A percentile compares a stretch with the other conserved stretches of the same genome.
phyloP scores from a whole-genome alignment of 2,113 vertebrate species.

The Sterrhoptilus dennistouni region DNA sequence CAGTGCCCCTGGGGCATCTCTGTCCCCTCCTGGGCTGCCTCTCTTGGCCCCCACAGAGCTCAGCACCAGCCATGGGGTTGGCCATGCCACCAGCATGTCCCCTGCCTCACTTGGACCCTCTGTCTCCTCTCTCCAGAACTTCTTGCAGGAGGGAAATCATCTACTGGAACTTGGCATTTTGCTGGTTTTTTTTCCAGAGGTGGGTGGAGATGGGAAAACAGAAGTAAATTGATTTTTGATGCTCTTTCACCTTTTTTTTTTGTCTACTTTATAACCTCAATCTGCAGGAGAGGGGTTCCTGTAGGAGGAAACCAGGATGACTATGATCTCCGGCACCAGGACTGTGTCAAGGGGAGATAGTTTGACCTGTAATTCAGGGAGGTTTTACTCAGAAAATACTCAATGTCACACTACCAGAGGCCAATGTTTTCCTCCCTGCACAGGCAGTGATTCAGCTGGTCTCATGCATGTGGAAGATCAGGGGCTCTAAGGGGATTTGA shows the following conservation, averaged over 20 bases:
- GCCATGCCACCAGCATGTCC: background rate
- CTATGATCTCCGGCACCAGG: accelerated
- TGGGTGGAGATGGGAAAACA: background rate
- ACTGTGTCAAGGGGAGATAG: background rate
- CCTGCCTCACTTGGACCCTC: background rate
- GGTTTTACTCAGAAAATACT: background rate
- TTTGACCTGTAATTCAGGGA: background rate
- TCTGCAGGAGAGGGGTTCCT: background rate
- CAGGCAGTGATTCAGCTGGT: conserved; percentile 21
- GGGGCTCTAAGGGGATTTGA: background rate
- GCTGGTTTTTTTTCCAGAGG: background rate
- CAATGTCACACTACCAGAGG: background rate
- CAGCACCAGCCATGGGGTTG: background rate
- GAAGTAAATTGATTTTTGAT: background rate
- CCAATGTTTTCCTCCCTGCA: background rate
- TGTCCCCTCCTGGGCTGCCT: background rate
- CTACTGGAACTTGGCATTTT: background rate
- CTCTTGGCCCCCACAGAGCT: background rate
- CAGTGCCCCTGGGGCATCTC: background rate
- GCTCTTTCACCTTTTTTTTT: background rate
- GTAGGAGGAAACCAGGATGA: background rate
- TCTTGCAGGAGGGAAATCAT: background rate
- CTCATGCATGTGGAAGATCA: background rate
- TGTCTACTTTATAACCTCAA: background rate
- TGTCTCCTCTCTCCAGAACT: background rate